These are phyloP conservation scores for Artibeus jamaicensis DNA, from an alignment of 2,797 vertebrate genomes.

Conservation along the genomic window DNA sequence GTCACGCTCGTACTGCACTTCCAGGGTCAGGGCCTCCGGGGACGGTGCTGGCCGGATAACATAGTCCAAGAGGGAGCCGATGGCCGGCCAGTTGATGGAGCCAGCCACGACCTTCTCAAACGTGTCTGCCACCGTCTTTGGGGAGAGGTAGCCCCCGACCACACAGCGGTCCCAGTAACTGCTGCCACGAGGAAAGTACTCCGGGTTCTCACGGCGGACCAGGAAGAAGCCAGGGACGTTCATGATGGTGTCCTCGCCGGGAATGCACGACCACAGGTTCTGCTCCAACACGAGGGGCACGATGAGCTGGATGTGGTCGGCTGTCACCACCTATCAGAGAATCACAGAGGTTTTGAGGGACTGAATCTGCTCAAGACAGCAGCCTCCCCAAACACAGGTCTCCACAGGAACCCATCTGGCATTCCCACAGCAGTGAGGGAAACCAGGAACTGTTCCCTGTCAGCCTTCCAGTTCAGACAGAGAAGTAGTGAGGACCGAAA, in stretches of 20 bases:
- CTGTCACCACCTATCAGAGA: conserved; percentile 91
- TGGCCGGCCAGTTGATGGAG: conserved; percentile 98
- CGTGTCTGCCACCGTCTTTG: conserved; percentile 92
- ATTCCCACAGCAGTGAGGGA: background rate
- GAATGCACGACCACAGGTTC: conserved; percentile 96
- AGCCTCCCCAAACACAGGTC: background rate
- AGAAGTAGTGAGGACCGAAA: background rate
- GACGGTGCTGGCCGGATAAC: conserved; percentile 94
- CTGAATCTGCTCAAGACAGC: background rate
- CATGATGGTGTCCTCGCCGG: conserved; percentile 98
- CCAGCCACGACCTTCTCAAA: conserved; percentile 96
- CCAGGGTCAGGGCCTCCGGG: conserved; percentile 92
- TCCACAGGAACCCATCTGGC: background rate
- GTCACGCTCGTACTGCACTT: conserved; percentile 94
- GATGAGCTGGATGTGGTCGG: conserved; percentile 97
- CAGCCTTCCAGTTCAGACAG: background rate
- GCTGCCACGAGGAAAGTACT: conserved; percentile 96
- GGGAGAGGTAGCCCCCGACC: conserved; percentile 97
- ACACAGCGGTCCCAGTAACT: conserved; percentile 99
- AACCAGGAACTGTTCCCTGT: background rate
- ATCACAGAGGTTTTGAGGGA: background rate
- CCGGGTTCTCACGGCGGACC: conserved; percentile 95
- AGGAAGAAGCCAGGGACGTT: conserved; percentile 97
- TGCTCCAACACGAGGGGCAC: conserved; percentile 95
- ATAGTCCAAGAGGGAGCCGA: conserved; percentile 95